These are phyloP conservation scores for Nasonia longicornis DNA, from an alignment of 1,140 invertebrate species.

Conservation along the genomic window DNA sequence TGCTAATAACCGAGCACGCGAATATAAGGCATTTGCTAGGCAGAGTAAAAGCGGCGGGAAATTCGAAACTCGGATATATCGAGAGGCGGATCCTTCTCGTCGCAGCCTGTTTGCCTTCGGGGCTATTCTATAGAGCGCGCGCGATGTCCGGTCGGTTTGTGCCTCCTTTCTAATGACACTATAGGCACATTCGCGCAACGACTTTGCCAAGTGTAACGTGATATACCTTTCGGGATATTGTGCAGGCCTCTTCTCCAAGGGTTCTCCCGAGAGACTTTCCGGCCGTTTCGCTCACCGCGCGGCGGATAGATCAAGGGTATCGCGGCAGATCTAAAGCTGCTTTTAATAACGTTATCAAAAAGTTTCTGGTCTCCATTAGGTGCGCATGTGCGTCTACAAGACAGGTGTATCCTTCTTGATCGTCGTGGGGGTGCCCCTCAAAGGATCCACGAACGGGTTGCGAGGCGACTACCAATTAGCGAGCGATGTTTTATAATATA, in stretches of 20 bases:
- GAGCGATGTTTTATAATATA: neutral
- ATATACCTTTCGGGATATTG: neutral
- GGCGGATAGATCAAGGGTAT: neutral
- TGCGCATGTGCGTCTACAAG: no score
- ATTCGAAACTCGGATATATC: conserved; percentile 24
- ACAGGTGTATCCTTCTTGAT: neutral
- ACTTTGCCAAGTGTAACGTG: conserved; percentile 10
- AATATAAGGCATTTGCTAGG: neutral
- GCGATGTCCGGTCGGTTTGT: neutral
- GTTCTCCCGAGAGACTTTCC: neutral
- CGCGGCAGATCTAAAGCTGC: neutral
- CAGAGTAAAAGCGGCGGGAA: neutral
- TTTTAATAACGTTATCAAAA: conserved; percentile 1
- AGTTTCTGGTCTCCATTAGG: neutral
- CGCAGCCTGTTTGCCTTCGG: conserved; percentile 15
- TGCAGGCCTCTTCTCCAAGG: neutral
- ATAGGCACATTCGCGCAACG: neutral
- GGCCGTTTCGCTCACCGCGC: neutral
- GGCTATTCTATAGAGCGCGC: neutral
- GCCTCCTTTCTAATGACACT: neutral
- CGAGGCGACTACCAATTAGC: conserved; percentile 34
- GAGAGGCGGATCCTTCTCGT: neutral
- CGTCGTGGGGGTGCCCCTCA: neutral
- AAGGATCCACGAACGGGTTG: neutral
- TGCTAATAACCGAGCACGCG: neutral